A percentile compares a stretch with the other conserved stretches of the same genome.
phyloP scores from a whole-genome alignment of 2,113 vertebrate species.

The Junco hyemalis region DNA sequence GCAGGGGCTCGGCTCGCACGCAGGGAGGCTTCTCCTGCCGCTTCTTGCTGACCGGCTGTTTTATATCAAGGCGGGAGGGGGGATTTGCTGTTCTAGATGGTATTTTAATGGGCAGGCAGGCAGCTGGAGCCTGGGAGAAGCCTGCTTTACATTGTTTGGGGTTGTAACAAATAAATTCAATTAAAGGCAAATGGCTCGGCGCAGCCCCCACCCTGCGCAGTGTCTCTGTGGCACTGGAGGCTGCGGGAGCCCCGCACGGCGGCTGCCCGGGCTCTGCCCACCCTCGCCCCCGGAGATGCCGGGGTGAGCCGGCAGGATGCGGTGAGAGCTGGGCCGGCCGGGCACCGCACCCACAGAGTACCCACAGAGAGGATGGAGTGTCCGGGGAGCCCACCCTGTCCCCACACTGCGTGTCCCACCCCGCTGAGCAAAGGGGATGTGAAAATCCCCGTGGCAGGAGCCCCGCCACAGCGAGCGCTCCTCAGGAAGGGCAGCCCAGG shows the following conservation, averaged over 20 bases:
- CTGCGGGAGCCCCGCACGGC: background rate
- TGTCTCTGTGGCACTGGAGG: slow-evolving; percentile 2
- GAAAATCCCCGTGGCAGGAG: background rate
- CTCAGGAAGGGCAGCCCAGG: background rate
- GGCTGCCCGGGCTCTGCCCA: background rate
- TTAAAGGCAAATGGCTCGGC: slow-evolving; percentile 62
- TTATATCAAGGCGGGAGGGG: slow-evolving; percentile 65
- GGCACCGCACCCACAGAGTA: background rate
- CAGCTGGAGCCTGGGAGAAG: slow-evolving; percentile 69
- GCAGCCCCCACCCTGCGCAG: slow-evolving; percentile 41
- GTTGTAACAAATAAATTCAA: slow-evolving; percentile 71
- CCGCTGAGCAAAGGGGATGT: background rate
- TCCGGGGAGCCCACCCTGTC: background rate
- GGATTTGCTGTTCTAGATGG: slow-evolving; percentile 68
- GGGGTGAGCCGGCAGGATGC: background rate
- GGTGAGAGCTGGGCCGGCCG: background rate
- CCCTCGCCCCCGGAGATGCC: background rate
- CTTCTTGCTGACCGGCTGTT: slow-evolving; percentile 62
- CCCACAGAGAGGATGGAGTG: background rate
- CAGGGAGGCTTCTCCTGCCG: background rate
- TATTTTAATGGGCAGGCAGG: slow-evolving; percentile 70
- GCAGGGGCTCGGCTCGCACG: background rate
- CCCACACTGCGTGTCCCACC: background rate
- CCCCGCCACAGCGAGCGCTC: background rate
- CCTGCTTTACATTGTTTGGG: slow-evolving; percentile 71